These are phyloP conservation scores for Drosophila greeni DNA, from an alignment of 2,888 invertebrate genomes.

Conservation along the genomic window DNA sequence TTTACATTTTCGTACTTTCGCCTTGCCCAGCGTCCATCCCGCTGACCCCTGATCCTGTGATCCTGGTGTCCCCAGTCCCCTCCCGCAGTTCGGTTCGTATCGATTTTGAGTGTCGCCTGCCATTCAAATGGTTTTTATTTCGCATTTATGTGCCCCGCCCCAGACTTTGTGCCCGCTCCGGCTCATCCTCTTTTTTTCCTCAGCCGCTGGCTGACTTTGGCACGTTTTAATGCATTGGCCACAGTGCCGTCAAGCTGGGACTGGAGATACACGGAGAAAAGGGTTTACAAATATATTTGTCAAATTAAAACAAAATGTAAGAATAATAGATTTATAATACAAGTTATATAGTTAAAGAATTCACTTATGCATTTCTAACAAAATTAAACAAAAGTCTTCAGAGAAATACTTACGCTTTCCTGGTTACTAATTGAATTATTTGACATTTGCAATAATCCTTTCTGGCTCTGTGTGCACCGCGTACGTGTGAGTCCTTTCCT, in stretches of 20 bases:
- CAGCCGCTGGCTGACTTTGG: constrained; percentile 47
- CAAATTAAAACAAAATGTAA: neutral
- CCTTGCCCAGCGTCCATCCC: constrained; percentile 19
- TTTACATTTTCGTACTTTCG: constrained; percentile 53
- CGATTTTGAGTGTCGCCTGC: constrained; percentile 75
- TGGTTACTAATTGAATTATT: neutral
- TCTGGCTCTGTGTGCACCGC: neutral
- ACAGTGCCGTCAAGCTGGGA: constrained; percentile 13
- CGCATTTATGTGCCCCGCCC: constrained; percentile 63
- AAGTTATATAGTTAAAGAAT: neutral
- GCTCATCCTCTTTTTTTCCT: constrained; percentile 11
- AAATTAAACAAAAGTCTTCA: neutral
- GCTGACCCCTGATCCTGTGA: neutral
- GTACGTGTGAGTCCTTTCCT: constrained; percentile 46
- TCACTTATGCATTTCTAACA: neutral
- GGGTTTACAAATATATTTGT: neutral
- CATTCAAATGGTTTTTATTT: constrained; percentile 73
- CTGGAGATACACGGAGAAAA: constrained; percentile 3
- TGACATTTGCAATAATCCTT: neutral
- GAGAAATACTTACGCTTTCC: no score
- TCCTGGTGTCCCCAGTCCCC: neutral
- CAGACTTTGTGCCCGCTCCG: constrained; percentile 46
- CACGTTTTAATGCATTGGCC: constrained; percentile 68
- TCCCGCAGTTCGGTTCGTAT: constrained; percentile 52
- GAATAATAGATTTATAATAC: no score